A percentile compares a stretch with the other conserved stretches of the same genome.
Conservation (phyloP, 2,113 vertebrate genomes). For the Zosterops japonicus region DNA sequence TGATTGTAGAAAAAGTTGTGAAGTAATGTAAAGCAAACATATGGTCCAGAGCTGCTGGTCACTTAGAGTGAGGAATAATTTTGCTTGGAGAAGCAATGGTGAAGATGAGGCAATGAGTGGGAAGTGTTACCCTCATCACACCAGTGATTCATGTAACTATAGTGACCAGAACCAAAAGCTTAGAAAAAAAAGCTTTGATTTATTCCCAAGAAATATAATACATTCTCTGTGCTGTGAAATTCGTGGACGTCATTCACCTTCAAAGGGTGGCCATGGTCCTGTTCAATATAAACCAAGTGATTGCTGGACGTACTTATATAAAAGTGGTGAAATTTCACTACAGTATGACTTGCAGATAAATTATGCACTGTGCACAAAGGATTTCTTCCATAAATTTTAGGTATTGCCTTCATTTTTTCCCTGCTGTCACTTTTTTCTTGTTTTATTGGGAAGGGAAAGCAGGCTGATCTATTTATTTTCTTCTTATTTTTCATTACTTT, state of each 20-base stretch:
- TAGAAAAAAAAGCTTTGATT: background rate
- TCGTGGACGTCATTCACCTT: background rate
- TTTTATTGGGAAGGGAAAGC: background rate
- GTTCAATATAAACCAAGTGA: background rate
- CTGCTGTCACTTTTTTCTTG: background rate
- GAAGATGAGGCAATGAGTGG: background rate
- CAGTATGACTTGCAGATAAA: background rate
- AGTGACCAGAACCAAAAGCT: background rate
- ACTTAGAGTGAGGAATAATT: background rate
- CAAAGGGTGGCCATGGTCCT: background rate
- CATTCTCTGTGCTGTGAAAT: background rate
- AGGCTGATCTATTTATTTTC: background rate
- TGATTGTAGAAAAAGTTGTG: background rate
- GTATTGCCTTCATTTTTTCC: background rate
- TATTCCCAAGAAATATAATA: background rate
- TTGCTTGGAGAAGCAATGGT: background rate
- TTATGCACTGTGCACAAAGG: background rate
- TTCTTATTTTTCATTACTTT: background rate
- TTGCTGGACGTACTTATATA: background rate
- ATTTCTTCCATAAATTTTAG: background rate
- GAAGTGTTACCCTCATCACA: background rate
- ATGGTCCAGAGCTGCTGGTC: background rate
- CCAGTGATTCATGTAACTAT: background rate
- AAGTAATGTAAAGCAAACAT: background rate
- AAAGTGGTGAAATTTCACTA: background rate